Conservation (phyloP, 2,888 invertebrate species). For the Actias luna region DNA sequence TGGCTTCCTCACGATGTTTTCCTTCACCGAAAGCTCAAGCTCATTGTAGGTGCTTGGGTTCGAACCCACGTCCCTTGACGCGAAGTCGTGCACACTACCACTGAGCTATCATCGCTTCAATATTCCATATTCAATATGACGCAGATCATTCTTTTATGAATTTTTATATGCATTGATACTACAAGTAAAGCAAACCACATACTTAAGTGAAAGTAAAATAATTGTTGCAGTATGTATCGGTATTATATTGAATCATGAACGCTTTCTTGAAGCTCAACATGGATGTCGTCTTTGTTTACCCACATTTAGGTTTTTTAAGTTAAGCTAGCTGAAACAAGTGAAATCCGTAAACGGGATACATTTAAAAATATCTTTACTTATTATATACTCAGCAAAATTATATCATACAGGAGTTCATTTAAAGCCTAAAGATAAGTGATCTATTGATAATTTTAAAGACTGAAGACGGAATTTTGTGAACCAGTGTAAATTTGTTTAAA, state of each 20-base stretch:
- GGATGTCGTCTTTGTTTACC: background rate
- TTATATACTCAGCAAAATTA: background rate
- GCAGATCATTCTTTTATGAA: background rate
- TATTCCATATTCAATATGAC: too few species aligned
- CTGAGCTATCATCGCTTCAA: too few species aligned
- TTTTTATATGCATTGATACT: background rate
- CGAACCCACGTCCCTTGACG: too few species aligned
- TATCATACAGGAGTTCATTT: background rate
- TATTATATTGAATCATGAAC: background rate
- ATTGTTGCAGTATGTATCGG: background rate
- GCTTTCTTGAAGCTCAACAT: background rate
- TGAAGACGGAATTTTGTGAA: background rate
- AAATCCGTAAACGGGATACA: background rate
- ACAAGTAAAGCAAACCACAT: background rate
- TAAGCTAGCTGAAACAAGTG: background rate
- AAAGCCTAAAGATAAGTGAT: background rate
- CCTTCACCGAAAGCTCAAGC: too few species aligned
- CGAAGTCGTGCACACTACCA: too few species aligned
- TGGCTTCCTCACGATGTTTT: too few species aligned
- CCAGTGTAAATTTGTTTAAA: background rate
- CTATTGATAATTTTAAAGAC: background rate
- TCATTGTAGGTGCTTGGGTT: too few species aligned
- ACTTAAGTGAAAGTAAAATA: background rate
- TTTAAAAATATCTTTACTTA: too few species aligned
- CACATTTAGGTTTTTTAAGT: background rate